Base-by-base conservation (phyloP, 1,140 invertebrate genomes). In the Orchesella cincta region DNA sequence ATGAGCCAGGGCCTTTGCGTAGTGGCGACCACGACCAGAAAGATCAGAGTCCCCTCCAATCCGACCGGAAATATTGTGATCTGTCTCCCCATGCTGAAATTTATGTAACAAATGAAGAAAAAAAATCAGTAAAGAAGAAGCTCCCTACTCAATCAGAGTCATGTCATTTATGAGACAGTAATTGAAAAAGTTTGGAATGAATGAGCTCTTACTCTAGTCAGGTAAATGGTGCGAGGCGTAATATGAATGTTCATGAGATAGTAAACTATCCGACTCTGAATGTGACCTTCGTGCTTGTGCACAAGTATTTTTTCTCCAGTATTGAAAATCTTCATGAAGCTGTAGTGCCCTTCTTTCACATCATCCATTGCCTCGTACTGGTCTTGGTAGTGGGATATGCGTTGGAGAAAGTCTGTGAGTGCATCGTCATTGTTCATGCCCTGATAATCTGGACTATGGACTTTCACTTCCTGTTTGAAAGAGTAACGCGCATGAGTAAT, bases 241-340 rank as follows among this genome's bases (percentile, higher is more conserved):
- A 99, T 97, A 86, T 99, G 97, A 85, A 99, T 99, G 85, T 99
- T 99, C 98, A 99, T 99, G n/a, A 99, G 88, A 86, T 99, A 99
- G 86, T 99, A 99, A 1, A 98, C 97, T 83, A 99, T 98, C 77
- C 98, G 89, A 78, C 95, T 96, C 85, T 99, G 96, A 83, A 99
- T 95, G 85, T 99, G 98, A 1, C 98, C 95, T 86, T 97, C 94
- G 84, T 96, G 94, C 83, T 96, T 96, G 84, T 96, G 94, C 0
- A 97, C 94, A 1, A 97, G 88, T 31, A 96, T 94, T 84, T 97
- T 96, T 85, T 96, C 92, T 31, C 94, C 88, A 78, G 88, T 88
- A 84, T 89, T 89, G 81, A 87, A 87, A 76, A 89, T 89, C 80
- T 90, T 88, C 81, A 90, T 89, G 82, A 87, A 90, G 23, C 84